Evolutionary conservation across 2,113 vertebrate species (phyloP).

Genomic region (Azemiops feae): DNA sequence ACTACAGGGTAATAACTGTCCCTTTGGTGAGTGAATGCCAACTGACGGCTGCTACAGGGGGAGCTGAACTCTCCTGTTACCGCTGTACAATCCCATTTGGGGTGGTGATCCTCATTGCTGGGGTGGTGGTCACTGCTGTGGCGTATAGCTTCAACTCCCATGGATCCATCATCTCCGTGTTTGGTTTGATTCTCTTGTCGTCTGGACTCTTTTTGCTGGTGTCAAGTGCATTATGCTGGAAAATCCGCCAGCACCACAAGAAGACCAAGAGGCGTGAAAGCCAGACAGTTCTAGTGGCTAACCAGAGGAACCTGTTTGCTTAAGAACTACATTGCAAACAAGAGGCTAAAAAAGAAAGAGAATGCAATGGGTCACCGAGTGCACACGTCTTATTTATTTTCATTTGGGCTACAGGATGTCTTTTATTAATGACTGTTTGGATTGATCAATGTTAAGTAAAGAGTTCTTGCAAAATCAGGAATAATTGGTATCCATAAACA

Average conservation of each 20-base stretch:
- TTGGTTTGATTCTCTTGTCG: slow-evolving; percentile 87
- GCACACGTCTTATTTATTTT: slow-evolving; percentile 49
- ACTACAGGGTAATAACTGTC: slow-evolving; percentile 69
- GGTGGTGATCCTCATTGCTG: slow-evolving; percentile 91
- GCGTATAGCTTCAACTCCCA: slow-evolving; percentile 98
- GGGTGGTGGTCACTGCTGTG: slow-evolving; percentile 86
- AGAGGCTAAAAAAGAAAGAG: neutral
- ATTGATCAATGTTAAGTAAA: slow-evolving; percentile 23
- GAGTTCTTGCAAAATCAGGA: slow-evolving; percentile 42
- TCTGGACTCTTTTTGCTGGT: slow-evolving; percentile 82
- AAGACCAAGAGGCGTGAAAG: slow-evolving; percentile 90
- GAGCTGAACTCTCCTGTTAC: slow-evolving; percentile 91
- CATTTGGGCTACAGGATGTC: slow-evolving; percentile 7
- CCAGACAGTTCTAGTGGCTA: slow-evolving; percentile 84
- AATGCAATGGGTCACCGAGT: slow-evolving; percentile 37
- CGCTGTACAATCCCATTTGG: slow-evolving; percentile 93
- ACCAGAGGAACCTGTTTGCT: slow-evolving; percentile 83
- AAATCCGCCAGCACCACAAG: slow-evolving; percentile 82
- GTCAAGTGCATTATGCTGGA: slow-evolving; percentile 86
- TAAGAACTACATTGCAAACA: slow-evolving; percentile 44
- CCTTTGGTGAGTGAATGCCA: slow-evolving; percentile 86
- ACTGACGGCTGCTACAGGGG: slow-evolving; percentile 88
- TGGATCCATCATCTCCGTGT: slow-evolving; percentile 91
- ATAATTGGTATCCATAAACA: slow-evolving; percentile 47
- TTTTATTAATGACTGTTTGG: slow-evolving; percentile 14